Evolutionary conservation across 2,797 vertebrate genomes (phyloP).

Genomic region (Malurus leucopterus): DNA sequence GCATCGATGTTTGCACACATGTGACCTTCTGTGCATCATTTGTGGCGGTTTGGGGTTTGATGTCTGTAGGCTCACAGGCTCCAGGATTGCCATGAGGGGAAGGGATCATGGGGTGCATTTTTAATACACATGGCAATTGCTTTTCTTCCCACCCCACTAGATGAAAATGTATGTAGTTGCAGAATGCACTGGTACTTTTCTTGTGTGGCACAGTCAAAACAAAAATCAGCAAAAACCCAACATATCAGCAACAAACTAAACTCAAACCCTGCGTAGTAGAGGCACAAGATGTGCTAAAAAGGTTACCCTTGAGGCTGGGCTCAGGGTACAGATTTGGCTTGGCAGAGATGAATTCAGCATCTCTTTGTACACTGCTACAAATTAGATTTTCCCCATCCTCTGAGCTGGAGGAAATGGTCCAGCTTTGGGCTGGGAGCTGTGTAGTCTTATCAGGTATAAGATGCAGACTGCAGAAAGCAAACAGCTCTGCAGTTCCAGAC

Average conservation of each 20-base stretch:
- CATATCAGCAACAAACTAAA: background rate
- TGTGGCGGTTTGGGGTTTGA: accelerated
- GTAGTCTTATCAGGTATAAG: background rate
- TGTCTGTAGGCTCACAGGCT: background rate
- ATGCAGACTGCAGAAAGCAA: accelerated
- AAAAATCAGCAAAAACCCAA: background rate
- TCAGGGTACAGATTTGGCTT: background rate
- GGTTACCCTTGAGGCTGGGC: background rate
- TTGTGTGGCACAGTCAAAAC: background rate
- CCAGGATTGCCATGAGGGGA: background rate
- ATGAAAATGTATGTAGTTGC: background rate
- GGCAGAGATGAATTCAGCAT: background rate
- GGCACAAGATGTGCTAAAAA: background rate
- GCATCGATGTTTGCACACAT: background rate
- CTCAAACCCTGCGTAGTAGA: accelerated
- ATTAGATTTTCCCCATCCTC: accelerated
- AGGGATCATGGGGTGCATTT: background rate
- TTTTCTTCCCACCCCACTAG: background rate
- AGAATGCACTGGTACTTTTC: background rate
- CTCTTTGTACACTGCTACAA: background rate
- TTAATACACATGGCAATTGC: background rate
- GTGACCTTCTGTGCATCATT: background rate
- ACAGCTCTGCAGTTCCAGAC: background rate
- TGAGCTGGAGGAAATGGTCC: background rate
- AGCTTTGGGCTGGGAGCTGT: background rate